phyloP scores from a whole-genome alignment of 2,113 vertebrate species.

The Himantopus leucocephalus region DNA sequence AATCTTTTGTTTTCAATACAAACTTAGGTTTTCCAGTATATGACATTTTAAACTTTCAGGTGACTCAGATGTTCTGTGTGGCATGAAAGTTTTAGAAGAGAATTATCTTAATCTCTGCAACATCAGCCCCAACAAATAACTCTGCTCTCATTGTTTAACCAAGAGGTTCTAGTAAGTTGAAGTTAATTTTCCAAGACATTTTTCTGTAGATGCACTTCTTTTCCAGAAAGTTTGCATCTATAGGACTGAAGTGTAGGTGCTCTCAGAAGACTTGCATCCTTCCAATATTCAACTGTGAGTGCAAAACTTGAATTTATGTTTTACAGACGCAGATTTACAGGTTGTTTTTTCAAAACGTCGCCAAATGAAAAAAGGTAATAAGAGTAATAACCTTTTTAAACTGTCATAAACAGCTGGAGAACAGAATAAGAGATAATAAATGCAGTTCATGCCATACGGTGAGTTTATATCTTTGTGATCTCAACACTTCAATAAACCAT shows the following conservation, averaged over 20 bases:
- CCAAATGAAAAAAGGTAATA: not conserved
- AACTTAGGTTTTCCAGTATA: not conserved
- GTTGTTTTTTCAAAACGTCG: not conserved
- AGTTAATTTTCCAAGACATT: not conserved
- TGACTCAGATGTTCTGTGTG: slow-evolving; percentile 1
- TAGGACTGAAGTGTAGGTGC: not conserved
- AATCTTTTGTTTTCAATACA: not conserved
- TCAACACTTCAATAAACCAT: not conserved
- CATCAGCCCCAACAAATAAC: not conserved
- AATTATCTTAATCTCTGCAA: not conserved
- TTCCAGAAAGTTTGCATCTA: not conserved
- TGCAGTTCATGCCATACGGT: not conserved
- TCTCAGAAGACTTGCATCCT: not conserved
- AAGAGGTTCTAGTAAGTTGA: not conserved
- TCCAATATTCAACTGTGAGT: not conserved
- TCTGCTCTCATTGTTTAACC: not conserved
- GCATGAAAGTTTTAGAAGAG: not conserved
- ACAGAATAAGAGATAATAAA: not conserved
- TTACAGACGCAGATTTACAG: not conserved
- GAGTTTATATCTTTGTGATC: not conserved
- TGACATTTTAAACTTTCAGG: not conserved
- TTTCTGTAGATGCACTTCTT: not conserved
- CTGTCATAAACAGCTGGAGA: not conserved
- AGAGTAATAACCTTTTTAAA: not conserved
- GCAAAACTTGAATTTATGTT: not conserved